Evolutionary conservation across 2,797 vertebrate genomes (phyloP), one percentile per base, ranked within the genome.

Genomic region (Gallirallus australis): DNA sequence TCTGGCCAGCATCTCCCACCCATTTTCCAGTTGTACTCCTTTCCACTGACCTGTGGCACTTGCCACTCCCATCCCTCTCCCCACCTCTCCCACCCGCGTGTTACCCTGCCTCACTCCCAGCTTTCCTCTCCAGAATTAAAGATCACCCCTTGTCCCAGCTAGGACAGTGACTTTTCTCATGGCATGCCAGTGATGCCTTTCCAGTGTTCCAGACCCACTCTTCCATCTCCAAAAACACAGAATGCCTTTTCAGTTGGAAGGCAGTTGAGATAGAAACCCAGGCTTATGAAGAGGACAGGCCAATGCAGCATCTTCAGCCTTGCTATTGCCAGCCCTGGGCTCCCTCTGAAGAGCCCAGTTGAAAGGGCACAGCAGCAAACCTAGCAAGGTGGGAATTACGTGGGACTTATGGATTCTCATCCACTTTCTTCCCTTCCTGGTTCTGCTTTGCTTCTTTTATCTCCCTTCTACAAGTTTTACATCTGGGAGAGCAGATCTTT

Each of bases 11-110:
- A 13, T 37, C 60, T 24, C 60, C 15, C 40, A 23, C 11, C 37
- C 52, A 33, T 60, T 47, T 40, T 35, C 66, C 59, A 13, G 45
- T 9, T 13, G 7, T 1, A 15, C 30, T 56, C 20, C 65, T 64
- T 71, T 18, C 28, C 16, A 0, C n/a, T 7, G 53, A 18, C 53
- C 61, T 1, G 0, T 0, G 30, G 28, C 5, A 1, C 63, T 23
- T 59, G 20, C 39, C 45, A 45, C 63, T 77, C 68, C 3, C 40
- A 11, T 12, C 25, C 60, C 25, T 6, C 8, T 80, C 35, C 69
- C 45, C 23, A 2, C n/a, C 42, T 81, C 71, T 57, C 39, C 35
- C 71, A 4, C 4, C 28, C n/a, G 17, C 23, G 21, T 30, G 40
- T 73, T 21, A 18, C 23, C 54, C 61, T 59, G 37, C 76, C 31